These are phyloP conservation scores for Balanococcus diminutus DNA, from an alignment of 2,888 invertebrate genomes.

Conservation along the genomic window DNA sequence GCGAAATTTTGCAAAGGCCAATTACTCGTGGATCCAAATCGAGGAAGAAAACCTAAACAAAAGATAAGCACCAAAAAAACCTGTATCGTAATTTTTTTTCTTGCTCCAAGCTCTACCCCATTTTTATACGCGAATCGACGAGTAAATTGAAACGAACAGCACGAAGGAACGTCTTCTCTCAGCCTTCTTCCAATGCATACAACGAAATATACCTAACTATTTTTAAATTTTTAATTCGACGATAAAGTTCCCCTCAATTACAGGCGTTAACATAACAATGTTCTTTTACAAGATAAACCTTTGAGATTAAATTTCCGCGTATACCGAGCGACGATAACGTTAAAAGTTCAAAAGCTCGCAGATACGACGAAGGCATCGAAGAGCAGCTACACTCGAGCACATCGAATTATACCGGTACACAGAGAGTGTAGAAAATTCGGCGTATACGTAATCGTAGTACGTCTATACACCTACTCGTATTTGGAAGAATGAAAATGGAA, in stretches of 20 bases:
- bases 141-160: background rate
- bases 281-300: slow-evolving; percentile 48
- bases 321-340: slow-evolving; percentile 45
- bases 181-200: background rate
- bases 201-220: background rate
- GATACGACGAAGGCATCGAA: slow-evolving; percentile 16
- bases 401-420: background rate
- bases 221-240: slow-evolving; percentile 15
- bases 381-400: background rate
- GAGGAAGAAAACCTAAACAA: background rate
- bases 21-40: background rate
- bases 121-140: background rate
- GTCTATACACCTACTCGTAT: background rate
- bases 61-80: background rate
- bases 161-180: background rate
- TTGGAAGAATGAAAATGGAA: slow-evolving; percentile 50
- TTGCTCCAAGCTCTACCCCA: background rate
- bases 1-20: background rate
- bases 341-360: slow-evolving; percentile 45
- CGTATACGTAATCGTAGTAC: background rate
- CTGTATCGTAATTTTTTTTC: background rate
- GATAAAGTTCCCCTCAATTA: background rate
- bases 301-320: slow-evolving; percentile 47
- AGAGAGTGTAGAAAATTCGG: background rate
- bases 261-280: slow-evolving; percentile 38